Percentiles rank a stretch among this genome's conserved stretches.
phyloP scores from a whole-genome alignment of 2,113 vertebrate species.

The Ceyx margarethae region DNA sequence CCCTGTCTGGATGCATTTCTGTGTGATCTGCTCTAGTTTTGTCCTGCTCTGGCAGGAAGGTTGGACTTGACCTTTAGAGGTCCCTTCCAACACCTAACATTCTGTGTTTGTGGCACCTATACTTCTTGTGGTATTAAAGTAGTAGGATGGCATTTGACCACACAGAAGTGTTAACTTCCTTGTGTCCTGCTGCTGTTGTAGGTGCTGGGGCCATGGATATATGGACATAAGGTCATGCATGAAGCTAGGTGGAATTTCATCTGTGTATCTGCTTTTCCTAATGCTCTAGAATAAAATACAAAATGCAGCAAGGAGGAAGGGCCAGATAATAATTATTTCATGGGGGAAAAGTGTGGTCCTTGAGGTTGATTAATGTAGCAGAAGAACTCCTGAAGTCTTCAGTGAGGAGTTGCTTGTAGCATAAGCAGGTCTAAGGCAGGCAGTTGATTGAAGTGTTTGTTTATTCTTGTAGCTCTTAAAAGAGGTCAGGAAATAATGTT shows the following conservation, averaged over 20 bases:
- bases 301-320: neutral
- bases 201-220: neutral
- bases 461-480: conserved; percentile 20
- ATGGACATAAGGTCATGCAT: neutral
- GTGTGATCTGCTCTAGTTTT: too few relatives aligned
- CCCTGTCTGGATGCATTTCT: too few relatives aligned
- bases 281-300: neutral
- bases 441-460: conserved; percentile 21
- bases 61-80: too few relatives aligned
- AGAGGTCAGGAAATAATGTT: conserved; percentile 25
- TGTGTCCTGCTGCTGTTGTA: neutral
- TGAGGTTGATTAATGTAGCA: conserved; percentile 11
- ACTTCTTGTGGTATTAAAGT: neutral
- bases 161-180: neutral
- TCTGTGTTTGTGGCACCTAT: neutral
- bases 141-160: neutral
- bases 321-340: neutral
- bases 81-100: too few relatives aligned
- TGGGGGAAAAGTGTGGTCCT: neutral
- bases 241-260: neutral
- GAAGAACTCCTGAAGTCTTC: conserved; percentile 1
- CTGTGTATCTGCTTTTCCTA: neutral
- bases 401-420: neutral
- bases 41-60: too few relatives aligned
- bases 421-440: neutral